Evolutionary conservation across 2,797 vertebrate species (phyloP), one percentile per base, ranked within the genome.

Genomic region (Rhinophrynus dorsalis): DNA sequence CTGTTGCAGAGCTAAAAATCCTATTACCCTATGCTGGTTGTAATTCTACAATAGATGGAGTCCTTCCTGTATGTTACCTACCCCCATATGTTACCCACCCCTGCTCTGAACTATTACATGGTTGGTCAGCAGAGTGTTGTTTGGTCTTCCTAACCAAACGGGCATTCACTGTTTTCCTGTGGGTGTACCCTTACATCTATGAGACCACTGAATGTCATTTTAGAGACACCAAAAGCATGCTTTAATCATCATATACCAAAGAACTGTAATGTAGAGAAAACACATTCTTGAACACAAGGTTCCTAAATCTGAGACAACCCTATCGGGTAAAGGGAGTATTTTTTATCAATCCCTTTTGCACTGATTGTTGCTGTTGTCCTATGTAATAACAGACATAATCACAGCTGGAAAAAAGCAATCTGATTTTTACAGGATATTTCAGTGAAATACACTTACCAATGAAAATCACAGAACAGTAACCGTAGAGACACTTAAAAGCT

Each of bases 341-440:
- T 69, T 70, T 52, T 51, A 47, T 73, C 61, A 65, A 26, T 50
- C 44, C 48, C 61, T 59, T 24, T 66, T 73, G 26, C 61, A 66
- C 45, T 66, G 69, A 73, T 73, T 73, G 61, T 54, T 51, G 54
- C 54, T 51, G 65, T 73, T 66, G 69, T 65, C 61, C 69, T 59
- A 26, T 59, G 54, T 73, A 73, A 66, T 66, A 73, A 73, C 69
- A 44, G 26, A 40, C 15, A 65, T 73, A 66, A 65, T 73, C 69
- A 73, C 69, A 73, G 69, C 61, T 40, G 61, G 69, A 65, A 65
- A 64, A 71, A 73, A 12, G 35, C 54, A 73, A 73, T 59, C 61
- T 58, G 69, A 73, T 59, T 72, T 32, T 66, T 58, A 65, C 69
- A 51, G 21, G 44, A 66, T 65, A 65, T 65, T 59, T 66, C 24